These are phyloP conservation scores for Monochamus alternatus DNA, from an alignment of 2,888 invertebrate genomes.

Conservation along the genomic window DNA sequence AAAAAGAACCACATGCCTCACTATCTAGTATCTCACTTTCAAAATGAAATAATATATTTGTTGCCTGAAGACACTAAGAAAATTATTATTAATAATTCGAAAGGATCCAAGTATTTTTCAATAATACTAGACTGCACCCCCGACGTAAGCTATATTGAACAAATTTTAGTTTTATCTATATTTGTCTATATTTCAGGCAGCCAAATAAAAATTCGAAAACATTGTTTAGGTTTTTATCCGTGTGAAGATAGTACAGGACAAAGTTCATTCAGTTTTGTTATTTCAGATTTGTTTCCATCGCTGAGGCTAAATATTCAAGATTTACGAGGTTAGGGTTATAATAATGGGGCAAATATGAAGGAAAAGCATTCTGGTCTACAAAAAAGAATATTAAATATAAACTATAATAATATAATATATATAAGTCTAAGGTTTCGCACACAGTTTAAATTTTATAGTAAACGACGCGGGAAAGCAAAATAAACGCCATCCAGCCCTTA, in stretches of 20 bases:
- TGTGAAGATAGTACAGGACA: background rate
- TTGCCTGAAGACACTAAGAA: background rate
- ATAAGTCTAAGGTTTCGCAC: no score
- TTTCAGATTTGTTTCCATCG: no score
- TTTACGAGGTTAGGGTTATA: no score
- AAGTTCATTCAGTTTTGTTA: no score
- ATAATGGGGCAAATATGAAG: no score
- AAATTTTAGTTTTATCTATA: slow-evolving; percentile 34
- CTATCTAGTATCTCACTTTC: slow-evolving; percentile 39
- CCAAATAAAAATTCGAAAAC: slow-evolving; percentile 34
- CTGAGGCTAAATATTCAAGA: no score
- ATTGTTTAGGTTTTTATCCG: slow-evolving; percentile 34
- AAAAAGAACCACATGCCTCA: slow-evolving; percentile 28
- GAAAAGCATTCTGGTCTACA: no score
- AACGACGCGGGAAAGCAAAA: no score
- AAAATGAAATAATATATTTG: slow-evolving; percentile 35
- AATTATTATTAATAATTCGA: slow-evolving; percentile 7
- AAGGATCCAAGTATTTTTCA: slow-evolving; percentile 37
- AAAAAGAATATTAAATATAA: no score
- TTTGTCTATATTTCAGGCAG: slow-evolving; percentile 6
- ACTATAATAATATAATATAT: no score
- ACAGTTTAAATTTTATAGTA: no score
- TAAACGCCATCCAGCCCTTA: no score
- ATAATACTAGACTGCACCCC: slow-evolving; percentile 35
- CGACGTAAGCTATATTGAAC: slow-evolving; percentile 37